A percentile compares a stretch with the other conserved stretches of the same genome.
phyloP scores from a whole-genome alignment of 2,113 vertebrate species.

The Syngnathus scovelli region DNA sequence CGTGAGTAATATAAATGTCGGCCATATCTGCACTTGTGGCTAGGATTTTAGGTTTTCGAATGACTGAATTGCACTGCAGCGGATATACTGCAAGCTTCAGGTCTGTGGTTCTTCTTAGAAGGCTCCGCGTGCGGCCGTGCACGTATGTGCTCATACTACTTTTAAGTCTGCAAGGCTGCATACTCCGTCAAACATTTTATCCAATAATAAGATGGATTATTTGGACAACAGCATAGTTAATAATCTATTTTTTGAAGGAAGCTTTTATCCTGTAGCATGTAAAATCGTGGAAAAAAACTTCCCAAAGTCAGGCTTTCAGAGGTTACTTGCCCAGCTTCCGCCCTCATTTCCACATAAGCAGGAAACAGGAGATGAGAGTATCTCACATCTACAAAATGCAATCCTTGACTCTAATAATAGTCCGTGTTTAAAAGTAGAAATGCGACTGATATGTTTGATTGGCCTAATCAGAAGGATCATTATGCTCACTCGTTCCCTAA shows the following conservation, averaged over 20 bases:
- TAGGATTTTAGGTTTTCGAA: constrained; percentile 48
- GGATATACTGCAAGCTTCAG: constrained; percentile 54
- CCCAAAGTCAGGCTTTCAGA: constrained; percentile 36
- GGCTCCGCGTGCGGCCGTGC: constrained; percentile 16
- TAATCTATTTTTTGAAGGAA: background rate
- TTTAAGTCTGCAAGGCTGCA: constrained; percentile 33
- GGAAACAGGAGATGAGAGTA: constrained; percentile 64
- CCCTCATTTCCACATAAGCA: constrained; percentile 65
- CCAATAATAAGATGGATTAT: background rate
- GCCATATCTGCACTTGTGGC: constrained; percentile 55
- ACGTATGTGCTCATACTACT: constrained; percentile 1
- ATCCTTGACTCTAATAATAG: constrained; percentile 61
- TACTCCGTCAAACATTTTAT: constrained; percentile 5
- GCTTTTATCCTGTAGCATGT: too few species aligned
- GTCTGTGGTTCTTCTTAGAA: constrained; percentile 78
- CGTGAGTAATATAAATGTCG: constrained; percentile 25
- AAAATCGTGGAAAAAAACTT: background rate
- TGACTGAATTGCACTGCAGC: constrained; percentile 42
- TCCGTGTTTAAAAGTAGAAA: constrained; percentile 35
- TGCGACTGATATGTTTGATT: constrained; percentile 32
- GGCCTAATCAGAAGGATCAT: constrained; percentile 19
- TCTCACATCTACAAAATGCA: constrained; percentile 57
- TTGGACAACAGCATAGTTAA: background rate
- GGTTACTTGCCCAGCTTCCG: constrained; percentile 64
- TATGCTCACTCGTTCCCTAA: constrained; percentile 12